phyloP scores from a whole-genome alignment of 2,888 invertebrate genomes.

The Eilema depressum region DNA sequence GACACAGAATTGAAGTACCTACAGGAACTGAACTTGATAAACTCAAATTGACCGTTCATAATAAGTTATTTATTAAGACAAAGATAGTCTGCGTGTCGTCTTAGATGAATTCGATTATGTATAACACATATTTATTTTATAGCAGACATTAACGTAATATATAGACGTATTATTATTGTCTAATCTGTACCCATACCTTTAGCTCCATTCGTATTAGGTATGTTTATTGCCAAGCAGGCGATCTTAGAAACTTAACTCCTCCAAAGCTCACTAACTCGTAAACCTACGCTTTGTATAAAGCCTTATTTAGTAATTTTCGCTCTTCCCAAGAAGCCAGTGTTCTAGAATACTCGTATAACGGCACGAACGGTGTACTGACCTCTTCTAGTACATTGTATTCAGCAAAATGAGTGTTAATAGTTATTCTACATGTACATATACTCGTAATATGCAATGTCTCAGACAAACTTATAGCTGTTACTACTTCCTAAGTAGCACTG shows the following conservation, averaged over 20 bases:
- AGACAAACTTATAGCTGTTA: constrained; percentile 42
- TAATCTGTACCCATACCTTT: background rate
- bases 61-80: background rate
- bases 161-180: background rate
- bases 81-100: background rate
- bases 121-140: background rate
- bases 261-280: constrained; percentile 8
- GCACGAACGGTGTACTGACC: constrained; percentile 69
- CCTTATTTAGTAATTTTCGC: constrained; percentile 23
- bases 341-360: constrained; percentile 67
- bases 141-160: background rate
- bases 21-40: background rate
- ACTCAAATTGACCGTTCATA: background rate
- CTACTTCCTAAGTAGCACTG: constrained; percentile 74
- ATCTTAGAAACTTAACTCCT: constrained; percentile 6
- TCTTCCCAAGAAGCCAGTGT: constrained; percentile 50
- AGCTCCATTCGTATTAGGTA: background rate
- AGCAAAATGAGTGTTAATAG: constrained; percentile 73
- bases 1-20: too few species aligned
- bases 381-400: constrained; percentile 57
- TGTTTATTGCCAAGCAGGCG: background rate
- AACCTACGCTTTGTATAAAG: constrained; percentile 12
- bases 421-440: constrained; percentile 61
- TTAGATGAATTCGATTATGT: too few species aligned
- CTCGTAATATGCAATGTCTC: constrained; percentile 51